These are phyloP conservation scores for Dryobotodes eremita DNA, from an alignment of 2,888 invertebrate genomes.

Conservation along the genomic window DNA sequence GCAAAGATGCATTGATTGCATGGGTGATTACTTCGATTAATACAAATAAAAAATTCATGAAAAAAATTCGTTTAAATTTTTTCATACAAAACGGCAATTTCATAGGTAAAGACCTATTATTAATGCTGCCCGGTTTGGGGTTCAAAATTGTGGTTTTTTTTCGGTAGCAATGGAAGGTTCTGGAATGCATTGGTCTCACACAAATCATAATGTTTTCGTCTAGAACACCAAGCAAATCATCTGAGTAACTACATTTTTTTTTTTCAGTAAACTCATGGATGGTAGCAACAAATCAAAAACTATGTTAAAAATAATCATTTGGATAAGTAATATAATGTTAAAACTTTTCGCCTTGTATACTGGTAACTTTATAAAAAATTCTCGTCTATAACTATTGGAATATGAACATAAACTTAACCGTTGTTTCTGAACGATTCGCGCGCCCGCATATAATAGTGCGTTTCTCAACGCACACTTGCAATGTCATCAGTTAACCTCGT, in stretches of 20 bases:
- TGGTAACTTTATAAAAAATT: not conserved
- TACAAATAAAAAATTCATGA: too few relatives aligned
- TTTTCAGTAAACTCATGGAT: not conserved
- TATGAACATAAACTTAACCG: too few relatives aligned
- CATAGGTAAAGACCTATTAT: too few relatives aligned
- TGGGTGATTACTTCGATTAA: too few relatives aligned
- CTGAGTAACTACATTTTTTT: not conserved
- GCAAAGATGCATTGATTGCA: too few relatives aligned
- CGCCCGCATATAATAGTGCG: too few relatives aligned
- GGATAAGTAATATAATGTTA: not conserved
- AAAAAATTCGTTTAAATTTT: too few relatives aligned
- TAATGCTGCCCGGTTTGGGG: slow-evolving; percentile 16
- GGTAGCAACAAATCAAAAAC: not conserved
- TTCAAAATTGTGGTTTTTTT: slow-evolving; percentile 16
- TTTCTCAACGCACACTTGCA: too few relatives aligned
- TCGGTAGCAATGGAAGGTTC: not conserved
- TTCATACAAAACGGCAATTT: too few relatives aligned
- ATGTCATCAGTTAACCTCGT: too few relatives aligned
- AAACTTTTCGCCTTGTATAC: not conserved
- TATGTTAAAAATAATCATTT: not conserved
- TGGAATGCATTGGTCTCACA: not conserved
- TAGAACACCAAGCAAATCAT: not conserved
- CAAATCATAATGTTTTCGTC: not conserved
- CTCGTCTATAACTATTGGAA: too few relatives aligned
- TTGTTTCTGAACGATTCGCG: too few relatives aligned